phyloP scores from a whole-genome alignment of 2,113 vertebrate genomes.

The Leptodactylus fuscus region DNA sequence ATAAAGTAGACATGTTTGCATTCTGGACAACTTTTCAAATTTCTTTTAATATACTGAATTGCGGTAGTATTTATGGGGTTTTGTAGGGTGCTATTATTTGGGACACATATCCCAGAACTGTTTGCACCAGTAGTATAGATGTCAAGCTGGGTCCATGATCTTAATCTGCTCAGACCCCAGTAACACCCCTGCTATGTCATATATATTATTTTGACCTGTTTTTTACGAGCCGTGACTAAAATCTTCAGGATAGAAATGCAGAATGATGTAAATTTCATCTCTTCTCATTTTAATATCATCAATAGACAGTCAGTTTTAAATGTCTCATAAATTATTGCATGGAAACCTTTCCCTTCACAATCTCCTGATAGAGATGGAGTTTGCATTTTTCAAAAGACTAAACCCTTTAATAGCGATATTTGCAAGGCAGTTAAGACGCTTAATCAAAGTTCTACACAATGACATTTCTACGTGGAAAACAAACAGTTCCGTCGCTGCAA shows the following conservation, averaged over 20 bases:
- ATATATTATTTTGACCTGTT: neutral
- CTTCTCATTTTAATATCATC: constrained; percentile 61
- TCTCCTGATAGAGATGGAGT: constrained; percentile 59
- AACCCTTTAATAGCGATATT: constrained; percentile 60
- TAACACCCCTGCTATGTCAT: neutral
- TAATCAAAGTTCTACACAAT: constrained; percentile 56
- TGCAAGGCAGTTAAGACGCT: neutral
- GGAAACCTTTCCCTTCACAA: constrained; percentile 62
- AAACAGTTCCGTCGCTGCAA: neutral
- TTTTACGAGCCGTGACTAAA: neutral
- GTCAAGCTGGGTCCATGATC: neutral
- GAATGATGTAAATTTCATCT: constrained; percentile 61
- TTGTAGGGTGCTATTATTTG: neutral
- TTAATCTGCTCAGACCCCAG: neutral
- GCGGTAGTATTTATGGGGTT: neutral
- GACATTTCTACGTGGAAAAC: constrained; percentile 16
- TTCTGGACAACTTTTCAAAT: no score
- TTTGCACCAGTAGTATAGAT: neutral
- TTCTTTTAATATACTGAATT: no score
- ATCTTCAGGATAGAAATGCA: constrained; percentile 50
- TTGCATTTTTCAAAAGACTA: constrained; percentile 63
- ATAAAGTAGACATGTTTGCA: no score
- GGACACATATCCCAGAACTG: neutral
- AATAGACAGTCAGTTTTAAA: constrained; percentile 66
- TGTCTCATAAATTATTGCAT: constrained; percentile 71